Conservation (phyloP, 2,797 vertebrate genomes). For the Gymnoscopelus microlampas region DNA sequence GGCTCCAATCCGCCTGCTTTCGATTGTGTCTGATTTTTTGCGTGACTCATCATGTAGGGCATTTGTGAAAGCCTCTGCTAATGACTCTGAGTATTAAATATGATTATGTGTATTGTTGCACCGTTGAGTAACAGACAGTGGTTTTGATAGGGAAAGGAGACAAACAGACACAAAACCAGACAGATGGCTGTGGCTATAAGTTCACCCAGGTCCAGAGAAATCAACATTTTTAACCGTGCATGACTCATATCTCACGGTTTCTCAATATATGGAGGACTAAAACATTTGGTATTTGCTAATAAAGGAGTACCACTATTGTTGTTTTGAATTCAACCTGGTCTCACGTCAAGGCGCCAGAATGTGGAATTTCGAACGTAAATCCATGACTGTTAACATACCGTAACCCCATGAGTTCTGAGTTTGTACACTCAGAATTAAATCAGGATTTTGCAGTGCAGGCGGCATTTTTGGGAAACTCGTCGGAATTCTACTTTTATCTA, state of each 20-base stretch:
- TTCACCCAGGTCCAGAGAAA: slow-evolving; percentile 29
- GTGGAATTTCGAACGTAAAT: no score
- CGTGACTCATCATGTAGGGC: slow-evolving; percentile 58
- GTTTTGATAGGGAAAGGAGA: slow-evolving; percentile 74
- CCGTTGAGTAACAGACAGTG: slow-evolving; percentile 56
- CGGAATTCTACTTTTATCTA: no score
- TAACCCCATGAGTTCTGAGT: no score
- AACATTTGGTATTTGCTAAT: no score
- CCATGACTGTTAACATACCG: no score
- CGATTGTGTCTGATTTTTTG: slow-evolving; percentile 69
- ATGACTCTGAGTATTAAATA: slow-evolving; percentile 54
- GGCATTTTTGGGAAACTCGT: no score
- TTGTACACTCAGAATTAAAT: no score
- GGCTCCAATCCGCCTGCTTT: slow-evolving; percentile 60
- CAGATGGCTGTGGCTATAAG: slow-evolving; percentile 22
- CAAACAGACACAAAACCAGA: slow-evolving; percentile 54
- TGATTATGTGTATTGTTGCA: slow-evolving; percentile 62
- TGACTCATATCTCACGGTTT: slow-evolving; percentile 41
- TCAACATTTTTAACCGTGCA: slow-evolving; percentile 35
- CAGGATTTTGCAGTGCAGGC: no score
- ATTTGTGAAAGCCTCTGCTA: slow-evolving; percentile 28
- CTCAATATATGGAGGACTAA: slow-evolving; percentile 29
- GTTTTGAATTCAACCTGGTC: no score
- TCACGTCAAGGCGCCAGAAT: no score
- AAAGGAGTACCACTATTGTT: no score